These are phyloP conservation scores for Heliconius himera DNA, from an alignment of 1,140 invertebrate genomes.

Conservation along the genomic window DNA sequence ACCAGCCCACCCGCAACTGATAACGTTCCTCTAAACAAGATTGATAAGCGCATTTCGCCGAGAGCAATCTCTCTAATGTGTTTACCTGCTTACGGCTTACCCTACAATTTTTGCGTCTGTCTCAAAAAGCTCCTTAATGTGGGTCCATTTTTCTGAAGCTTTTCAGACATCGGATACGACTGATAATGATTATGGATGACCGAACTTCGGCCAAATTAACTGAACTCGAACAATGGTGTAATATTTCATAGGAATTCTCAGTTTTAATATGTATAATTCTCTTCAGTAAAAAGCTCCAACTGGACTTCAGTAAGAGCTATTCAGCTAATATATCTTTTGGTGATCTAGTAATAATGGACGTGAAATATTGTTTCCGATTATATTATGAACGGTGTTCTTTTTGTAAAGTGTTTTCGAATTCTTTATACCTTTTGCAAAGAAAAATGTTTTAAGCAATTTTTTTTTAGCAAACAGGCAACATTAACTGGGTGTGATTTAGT, in stretches of 20 bases:
- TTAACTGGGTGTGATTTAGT: too few relatives aligned
- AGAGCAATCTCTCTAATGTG: conserved; percentile 67
- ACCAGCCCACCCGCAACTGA: conserved; percentile 29
- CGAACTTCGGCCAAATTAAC: conserved; percentile 53
- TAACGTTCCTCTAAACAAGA: conserved; percentile 47
- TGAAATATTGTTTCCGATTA: conserved; percentile 10
- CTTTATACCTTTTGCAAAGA: neutral
- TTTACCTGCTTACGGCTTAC: conserved; percentile 57
- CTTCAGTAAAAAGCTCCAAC: conserved; percentile 38
- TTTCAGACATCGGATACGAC: conserved; percentile 50
- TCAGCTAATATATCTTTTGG: conserved; percentile 36
- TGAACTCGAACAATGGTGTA: conserved; percentile 52
- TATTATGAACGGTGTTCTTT: neutral
- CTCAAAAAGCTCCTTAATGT: conserved; percentile 57
- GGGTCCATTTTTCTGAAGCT: conserved; percentile 54
- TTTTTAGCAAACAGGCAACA: too few relatives aligned
- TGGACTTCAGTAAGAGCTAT: conserved; percentile 40
- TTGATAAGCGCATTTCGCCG: conserved; percentile 45
- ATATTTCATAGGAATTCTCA: conserved; percentile 52
- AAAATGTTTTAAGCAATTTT: too few relatives aligned
- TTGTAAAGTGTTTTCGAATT: neutral
- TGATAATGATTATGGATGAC: conserved; percentile 62
- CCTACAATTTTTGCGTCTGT: conserved; percentile 47
- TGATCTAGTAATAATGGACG: neutral
- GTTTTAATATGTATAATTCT: conserved; percentile 43